Evolutionary conservation across 1,140 invertebrate species (phyloP).

Genomic region (Heliothis subflexa): DNA sequence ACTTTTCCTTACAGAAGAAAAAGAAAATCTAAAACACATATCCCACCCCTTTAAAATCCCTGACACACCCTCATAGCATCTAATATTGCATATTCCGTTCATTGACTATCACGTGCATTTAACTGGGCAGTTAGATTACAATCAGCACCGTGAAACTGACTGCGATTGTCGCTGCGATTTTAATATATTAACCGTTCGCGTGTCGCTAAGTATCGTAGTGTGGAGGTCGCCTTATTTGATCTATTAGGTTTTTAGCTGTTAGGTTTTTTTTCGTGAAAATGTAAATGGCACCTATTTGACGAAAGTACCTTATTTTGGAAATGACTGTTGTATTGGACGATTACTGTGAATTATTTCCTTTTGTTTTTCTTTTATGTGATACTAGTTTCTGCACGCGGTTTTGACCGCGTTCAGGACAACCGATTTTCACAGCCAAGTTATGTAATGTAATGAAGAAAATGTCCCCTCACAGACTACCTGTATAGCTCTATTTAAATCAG

Average conservation of each 20-base stretch:
- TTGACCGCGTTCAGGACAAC: no score
- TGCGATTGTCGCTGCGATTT: slow-evolving; percentile 51
- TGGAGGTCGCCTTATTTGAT: slow-evolving; percentile 46
- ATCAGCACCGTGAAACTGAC: slow-evolving; percentile 48
- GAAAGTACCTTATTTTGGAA: background rate
- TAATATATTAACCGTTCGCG: slow-evolving; percentile 50
- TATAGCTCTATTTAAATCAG: no score
- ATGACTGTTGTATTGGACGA: no score
- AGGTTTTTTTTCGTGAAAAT: background rate
- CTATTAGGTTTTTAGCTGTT: slow-evolving; percentile 28
- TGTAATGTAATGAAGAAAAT: no score
- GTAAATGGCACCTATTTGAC: background rate
- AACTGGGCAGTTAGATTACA: slow-evolving; percentile 51
- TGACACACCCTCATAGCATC: background rate
- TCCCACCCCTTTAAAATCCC: background rate
- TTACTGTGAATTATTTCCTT: no score
- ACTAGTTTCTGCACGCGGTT: no score
- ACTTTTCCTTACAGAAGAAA: background rate
- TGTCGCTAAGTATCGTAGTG: slow-evolving; percentile 53
- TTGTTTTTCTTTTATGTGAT: no score
- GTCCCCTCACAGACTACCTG: no score
- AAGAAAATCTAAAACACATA: background rate
- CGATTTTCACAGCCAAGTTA: no score
- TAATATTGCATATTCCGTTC: slow-evolving; percentile 12
- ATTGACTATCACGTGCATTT: slow-evolving; percentile 43